phyloP scores from a whole-genome alignment of 2,113 vertebrate species.

The Ivindomyrus marchei region DNA sequence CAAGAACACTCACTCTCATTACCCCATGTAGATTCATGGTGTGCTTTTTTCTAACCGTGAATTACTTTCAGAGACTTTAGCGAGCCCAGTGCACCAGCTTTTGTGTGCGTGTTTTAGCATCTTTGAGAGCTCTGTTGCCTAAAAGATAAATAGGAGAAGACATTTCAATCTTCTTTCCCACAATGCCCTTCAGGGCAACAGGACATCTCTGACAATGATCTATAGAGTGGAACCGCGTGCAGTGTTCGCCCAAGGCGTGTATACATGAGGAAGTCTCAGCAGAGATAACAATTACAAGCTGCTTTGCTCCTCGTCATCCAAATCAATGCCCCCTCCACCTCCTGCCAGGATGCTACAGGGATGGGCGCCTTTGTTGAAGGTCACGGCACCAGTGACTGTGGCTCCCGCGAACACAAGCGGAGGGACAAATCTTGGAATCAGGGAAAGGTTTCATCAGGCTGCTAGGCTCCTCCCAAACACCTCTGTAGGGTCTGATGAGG shows the following conservation, averaged over 20 bases:
- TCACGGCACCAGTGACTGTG: background rate
- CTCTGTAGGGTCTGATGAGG: background rate
- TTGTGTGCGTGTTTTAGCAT: slow-evolving; percentile 17
- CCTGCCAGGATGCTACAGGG: background rate
- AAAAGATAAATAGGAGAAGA: slow-evolving; percentile 37
- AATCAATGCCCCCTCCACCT: slow-evolving; percentile 18
- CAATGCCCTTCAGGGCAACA: slow-evolving; percentile 27
- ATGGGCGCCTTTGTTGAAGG: slow-evolving; percentile 19
- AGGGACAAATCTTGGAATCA: slow-evolving; percentile 10
- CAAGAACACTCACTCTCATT: background rate
- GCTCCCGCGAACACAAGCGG: background rate
- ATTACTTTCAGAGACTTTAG: slow-evolving; percentile 5
- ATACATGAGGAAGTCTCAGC: slow-evolving; percentile 24
- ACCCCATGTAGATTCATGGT: slow-evolving; percentile 6
- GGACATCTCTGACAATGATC: slow-evolving; percentile 35
- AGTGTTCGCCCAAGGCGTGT: slow-evolving; percentile 14
- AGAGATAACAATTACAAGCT: slow-evolving; percentile 21
- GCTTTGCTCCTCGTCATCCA: slow-evolving; percentile 17
- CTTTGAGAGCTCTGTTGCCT: slow-evolving; percentile 10
- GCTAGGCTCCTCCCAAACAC: slow-evolving; percentile 1
- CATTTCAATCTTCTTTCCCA: slow-evolving; percentile 42
- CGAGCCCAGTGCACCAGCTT: background rate
- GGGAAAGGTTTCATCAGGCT: slow-evolving; percentile 9
- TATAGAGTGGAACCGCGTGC: slow-evolving; percentile 21
- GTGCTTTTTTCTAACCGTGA: background rate